A percentile compares a stretch with the other conserved stretches of the same genome.
These are phyloP conservation scores for Auanema sp. DNA, from an alignment of 2,888 invertebrate genomes.

Conservation along the genomic window DNA sequence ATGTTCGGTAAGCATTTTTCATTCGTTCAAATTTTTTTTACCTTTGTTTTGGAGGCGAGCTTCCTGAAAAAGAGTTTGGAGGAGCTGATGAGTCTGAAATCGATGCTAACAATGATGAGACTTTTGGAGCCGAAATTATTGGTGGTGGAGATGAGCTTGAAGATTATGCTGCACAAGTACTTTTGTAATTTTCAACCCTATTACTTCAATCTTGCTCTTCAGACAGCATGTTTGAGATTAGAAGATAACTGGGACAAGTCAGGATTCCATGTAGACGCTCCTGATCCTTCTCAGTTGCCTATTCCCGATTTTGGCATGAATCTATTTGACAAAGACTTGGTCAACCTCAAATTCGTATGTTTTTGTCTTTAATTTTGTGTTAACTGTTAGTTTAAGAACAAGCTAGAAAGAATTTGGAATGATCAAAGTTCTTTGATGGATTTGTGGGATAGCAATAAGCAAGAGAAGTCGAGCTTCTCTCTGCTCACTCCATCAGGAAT, in stretches of 20 bases:
- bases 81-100: conserved; percentile 32
- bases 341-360: not conserved
- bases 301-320: conserved; percentile 28
- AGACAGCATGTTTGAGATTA: conserved; percentile 48
- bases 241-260: conserved; percentile 47
- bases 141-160: conserved; percentile 42
- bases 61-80: conserved; percentile 21
- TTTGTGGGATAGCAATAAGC: conserved; percentile 20
- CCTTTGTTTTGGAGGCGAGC: not conserved
- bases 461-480: conserved; percentile 12
- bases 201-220: conserved; percentile 14
- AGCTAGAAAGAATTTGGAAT: conserved; percentile 1
- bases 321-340: not conserved
- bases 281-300: conserved; percentile 49
- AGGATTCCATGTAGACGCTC: conserved; percentile 28
- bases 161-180: conserved; percentile 48
- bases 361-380: too few relatives aligned
- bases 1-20: conserved; percentile 25
- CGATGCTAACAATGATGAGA: conserved; percentile 61
- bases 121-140: conserved; percentile 50
- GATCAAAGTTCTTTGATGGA: conserved; percentile 16
- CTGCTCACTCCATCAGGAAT: not conserved
- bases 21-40: not conserved
- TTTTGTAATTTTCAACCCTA: conserved; percentile 3
- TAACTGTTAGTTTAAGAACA: conserved; percentile 9